phyloP scores from a whole-genome alignment of 2,888 invertebrate species.

The Phorcus lineatus region DNA sequence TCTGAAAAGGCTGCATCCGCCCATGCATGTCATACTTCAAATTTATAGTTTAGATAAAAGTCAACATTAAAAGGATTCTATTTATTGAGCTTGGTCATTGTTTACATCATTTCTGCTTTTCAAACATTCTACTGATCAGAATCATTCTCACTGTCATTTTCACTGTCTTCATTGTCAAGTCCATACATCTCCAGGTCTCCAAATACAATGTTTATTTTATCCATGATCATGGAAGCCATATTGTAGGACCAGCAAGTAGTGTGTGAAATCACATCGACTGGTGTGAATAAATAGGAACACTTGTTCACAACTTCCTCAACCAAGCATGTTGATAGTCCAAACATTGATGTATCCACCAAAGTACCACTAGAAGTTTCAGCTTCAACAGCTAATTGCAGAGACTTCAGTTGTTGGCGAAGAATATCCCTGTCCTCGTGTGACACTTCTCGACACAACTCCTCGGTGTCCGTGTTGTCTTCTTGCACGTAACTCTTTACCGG shows the following conservation, averaged over 20 bases:
- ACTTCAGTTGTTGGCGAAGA: background rate
- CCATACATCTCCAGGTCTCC: too few relatives aligned
- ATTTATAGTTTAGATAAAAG: too few relatives aligned
- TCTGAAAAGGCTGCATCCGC: too few relatives aligned
- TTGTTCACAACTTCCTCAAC: constrained; percentile 28
- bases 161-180: too few relatives aligned
- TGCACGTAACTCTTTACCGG: background rate
- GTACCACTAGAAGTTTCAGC: background rate
- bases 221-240: background rate
- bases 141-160: too few relatives aligned
- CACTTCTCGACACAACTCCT: background rate
- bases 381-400: background rate
- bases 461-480: background rate
- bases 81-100: too few relatives aligned
- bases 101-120: too few relatives aligned
- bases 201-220: too few relatives aligned
- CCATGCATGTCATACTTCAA: too few relatives aligned
- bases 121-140: too few relatives aligned
- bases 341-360: background rate
- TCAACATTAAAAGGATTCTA: too few relatives aligned
- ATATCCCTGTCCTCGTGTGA: background rate
- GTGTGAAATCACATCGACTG: constrained; percentile 26
- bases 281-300: constrained; percentile 27
- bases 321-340: constrained; percentile 31
- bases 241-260: constrained; percentile 20